Base-by-base conservation (phyloP, 2,888 invertebrate species). In the Drosophila birchii region DNA sequence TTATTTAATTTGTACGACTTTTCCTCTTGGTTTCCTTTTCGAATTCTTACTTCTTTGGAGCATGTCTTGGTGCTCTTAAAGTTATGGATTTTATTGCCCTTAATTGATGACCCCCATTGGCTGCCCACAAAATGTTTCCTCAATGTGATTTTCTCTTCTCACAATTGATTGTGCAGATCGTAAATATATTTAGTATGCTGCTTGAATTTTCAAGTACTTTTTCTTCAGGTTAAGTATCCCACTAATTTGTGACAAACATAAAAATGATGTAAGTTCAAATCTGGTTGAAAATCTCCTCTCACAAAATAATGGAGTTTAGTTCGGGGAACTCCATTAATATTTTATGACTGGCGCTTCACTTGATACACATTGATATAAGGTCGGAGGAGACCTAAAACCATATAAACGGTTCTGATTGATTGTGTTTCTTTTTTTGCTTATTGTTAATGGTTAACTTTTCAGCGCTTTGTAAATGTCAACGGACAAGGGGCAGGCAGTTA, bases 1-100 rank as follows among this genome's bases (percentile, higher is more conserved):
- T 53, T 53, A 53, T 53, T 53, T 69, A 71, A 39, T 84, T 76
- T 84, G 73, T 80, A 76, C 78, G 70, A 16, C 20, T 49, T 12
- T 16, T 34, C 41, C 23, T 23, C 7, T 38, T n/a, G n/a, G 9
- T 32, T 39, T 43, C 43, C 16, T 11, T 34, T 29, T 29, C 53
- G 18, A 20, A 14, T 20, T 49, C 18, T 20, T 29, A 3, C 6
- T 8, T 14, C 3, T 8, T 26, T 54, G 3, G 6, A 5, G 34
- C 29, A 29, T n/a, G n/a, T 53, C 26, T 55, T 60, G 16, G 16
- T 11, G 20, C 29, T 57, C 20, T 56, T 41, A 12, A 41, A 38
- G 26, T 66, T 66, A 44, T 53, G 67, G 44, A 12, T 38, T 53
- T 67, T 55, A 68, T 67, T 67, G 69, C 16, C 32, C 69, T 55